Percentiles rank a stretch among this genome's conserved stretches.
Evolutionary conservation across 2,888 invertebrate species (phyloP).

Genomic region (Acrobasis consociella): DNA sequence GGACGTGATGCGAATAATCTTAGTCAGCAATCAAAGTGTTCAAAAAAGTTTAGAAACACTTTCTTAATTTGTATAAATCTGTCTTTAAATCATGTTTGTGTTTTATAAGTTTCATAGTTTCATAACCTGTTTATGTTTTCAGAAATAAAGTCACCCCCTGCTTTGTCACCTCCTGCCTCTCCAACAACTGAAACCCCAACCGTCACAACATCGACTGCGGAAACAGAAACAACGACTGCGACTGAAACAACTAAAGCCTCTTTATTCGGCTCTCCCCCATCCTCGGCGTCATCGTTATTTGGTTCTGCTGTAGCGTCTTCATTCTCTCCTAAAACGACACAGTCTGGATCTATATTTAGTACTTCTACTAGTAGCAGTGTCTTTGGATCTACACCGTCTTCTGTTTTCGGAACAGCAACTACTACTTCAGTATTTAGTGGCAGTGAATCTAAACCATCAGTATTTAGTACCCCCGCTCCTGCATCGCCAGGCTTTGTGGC

Average conservation of each 20-base stretch:
- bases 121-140: slow-evolving; percentile 31
- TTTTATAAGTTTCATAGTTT: no score
- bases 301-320: slow-evolving; percentile 38
- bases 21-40: no score
- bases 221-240: slow-evolving; percentile 30
- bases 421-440: slow-evolving; percentile 33
- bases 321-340: slow-evolving; percentile 28
- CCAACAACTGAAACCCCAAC: slow-evolving; percentile 26
- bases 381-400: slow-evolving; percentile 35
- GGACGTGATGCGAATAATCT: no score
- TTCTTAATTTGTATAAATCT: no score
- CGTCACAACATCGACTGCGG: slow-evolving; percentile 33
- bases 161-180: slow-evolving; percentile 32
- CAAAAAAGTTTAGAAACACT: no score
- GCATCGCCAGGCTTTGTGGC: slow-evolving; percentile 41
- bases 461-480: slow-evolving; percentile 40
- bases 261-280: slow-evolving; percentile 31
- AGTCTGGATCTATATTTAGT: slow-evolving; percentile 38
- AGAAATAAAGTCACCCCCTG: slow-evolving; percentile 43
- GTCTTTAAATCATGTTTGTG: no score
- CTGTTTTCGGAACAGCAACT: slow-evolving; percentile 42
- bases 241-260: slow-evolving; percentile 32
- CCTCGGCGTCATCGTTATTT: slow-evolving; percentile 51
- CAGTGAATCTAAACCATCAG: slow-evolving; percentile 38
- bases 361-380: slow-evolving; percentile 33